Percentiles rank a stretch among this genome's conserved stretches.
These are phyloP conservation scores for Beris chalybata DNA, from an alignment of 2,888 invertebrate species.

Conservation along the genomic window DNA sequence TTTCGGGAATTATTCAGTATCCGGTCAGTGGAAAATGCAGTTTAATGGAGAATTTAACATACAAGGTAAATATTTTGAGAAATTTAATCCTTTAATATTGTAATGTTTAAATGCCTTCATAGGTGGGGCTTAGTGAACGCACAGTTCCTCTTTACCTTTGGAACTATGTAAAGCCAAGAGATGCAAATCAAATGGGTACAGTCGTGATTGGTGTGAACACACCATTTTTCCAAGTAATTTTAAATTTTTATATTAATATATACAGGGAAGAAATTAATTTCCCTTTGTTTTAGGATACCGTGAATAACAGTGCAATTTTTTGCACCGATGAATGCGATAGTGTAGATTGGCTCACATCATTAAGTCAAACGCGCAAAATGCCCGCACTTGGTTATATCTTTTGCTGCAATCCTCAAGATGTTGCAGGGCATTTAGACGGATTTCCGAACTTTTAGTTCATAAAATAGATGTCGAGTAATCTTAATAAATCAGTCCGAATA, in stretches of 20 bases:
- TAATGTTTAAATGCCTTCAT: neutral
- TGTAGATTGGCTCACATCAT: neutral
- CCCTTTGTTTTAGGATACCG: too few species aligned
- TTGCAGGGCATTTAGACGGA: neutral
- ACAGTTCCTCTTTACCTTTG: conserved; percentile 8
- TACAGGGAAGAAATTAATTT: too few species aligned
- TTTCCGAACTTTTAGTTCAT: neutral
- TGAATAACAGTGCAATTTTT: neutral
- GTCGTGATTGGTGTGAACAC: conserved; percentile 20
- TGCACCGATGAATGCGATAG: neutral
- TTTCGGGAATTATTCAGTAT: conserved; percentile 3
- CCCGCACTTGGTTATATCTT: conserved; percentile 1
- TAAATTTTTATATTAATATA: too few species aligned
- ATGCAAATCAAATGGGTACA: neutral
- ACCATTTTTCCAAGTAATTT: conserved; percentile 4
- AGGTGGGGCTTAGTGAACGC: neutral
- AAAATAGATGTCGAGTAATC: too few species aligned
- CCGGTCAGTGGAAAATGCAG: neutral
- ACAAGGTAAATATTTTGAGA: conserved; percentile 4
- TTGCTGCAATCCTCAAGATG: neutral
- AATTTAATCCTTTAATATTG: too few species aligned
- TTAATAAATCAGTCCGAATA: too few species aligned
- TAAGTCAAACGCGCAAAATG: neutral
- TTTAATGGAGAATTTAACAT: neutral
- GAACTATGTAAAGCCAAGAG: conserved; percentile 7